Percentiles rank a stretch among this genome's conserved stretches.
These are phyloP conservation scores for Hedya salicella DNA, from an alignment of 2,888 invertebrate genomes.

Conservation along the genomic window DNA sequence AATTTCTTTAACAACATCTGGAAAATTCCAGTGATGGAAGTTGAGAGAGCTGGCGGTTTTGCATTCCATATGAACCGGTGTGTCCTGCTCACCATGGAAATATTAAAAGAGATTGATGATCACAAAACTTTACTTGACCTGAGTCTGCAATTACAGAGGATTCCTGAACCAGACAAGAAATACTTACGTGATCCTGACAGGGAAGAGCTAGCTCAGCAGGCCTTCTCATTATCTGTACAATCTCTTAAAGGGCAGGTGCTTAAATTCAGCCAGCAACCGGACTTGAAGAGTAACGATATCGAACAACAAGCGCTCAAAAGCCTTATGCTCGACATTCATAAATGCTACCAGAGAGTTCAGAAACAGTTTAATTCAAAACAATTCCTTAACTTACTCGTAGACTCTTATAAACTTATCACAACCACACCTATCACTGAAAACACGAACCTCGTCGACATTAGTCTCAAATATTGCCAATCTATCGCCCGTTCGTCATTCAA, in stretches of 20 bases:
- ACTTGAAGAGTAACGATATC: conserved; percentile 74
- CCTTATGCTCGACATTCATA: conserved; percentile 86
- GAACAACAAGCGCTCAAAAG: conserved; percentile 81
- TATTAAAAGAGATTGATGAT: conserved; percentile 92
- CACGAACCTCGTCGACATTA: conserved; percentile 87
- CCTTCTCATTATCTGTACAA: conserved; percentile 89
- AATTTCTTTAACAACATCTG: conserved; percentile 98
- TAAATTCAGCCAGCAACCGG: conserved; percentile 78
- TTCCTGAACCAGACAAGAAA: conserved; percentile 94
- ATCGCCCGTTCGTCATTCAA: conserved; percentile 83
- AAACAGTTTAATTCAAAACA: conserved; percentile 86
- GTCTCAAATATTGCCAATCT: conserved; percentile 89
- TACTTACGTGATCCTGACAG: conserved; percentile 95
- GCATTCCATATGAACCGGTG: conserved; percentile 96
- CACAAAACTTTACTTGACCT: conserved; percentile 91
- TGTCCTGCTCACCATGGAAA: conserved; percentile 91
- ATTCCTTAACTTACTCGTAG: conserved; percentile 87
- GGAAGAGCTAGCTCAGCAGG: conserved; percentile 91
- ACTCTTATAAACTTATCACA: conserved; percentile 88
- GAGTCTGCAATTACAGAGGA: conserved; percentile 90
- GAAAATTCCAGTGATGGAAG: conserved; percentile 95
- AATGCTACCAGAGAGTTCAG: conserved; percentile 88
- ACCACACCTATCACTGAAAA: conserved; percentile 86
- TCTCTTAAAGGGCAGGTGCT: conserved; percentile 87
- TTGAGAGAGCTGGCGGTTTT: conserved; percentile 96